Evolutionary conservation across 1,140 invertebrate species (phyloP).

Genomic region (Trachelipus rathkii): DNA sequence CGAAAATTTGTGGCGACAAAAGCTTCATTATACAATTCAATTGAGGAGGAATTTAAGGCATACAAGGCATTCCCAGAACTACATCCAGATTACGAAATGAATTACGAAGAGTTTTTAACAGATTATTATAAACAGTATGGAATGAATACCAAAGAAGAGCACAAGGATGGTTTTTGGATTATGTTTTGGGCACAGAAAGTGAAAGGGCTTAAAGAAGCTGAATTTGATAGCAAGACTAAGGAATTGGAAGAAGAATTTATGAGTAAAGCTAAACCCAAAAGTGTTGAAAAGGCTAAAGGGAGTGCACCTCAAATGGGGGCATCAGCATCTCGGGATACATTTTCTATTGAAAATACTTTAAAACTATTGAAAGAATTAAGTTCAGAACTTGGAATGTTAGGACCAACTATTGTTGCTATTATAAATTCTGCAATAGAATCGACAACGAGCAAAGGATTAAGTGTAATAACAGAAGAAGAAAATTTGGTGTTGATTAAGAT

Average conservation of each 20-base stretch:
- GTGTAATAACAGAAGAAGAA: not conserved
- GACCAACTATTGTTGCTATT: not conserved
- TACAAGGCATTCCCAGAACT: not conserved
- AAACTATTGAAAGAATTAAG: not conserved
- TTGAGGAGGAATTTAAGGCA: not conserved
- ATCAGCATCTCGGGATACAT: not conserved
- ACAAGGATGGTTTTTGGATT: not conserved
- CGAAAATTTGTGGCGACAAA: not conserved
- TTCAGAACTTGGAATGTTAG: not conserved
- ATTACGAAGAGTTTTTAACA: not conserved
- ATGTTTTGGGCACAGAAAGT: not conserved
- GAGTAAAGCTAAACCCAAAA: not conserved
- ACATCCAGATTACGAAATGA: not conserved
- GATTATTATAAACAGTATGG: not conserved
- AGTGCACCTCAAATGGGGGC: not conserved
- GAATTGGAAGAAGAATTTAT: not conserved
- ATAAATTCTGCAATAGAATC: not conserved
- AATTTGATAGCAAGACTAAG: not conserved
- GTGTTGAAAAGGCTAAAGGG: not conserved
- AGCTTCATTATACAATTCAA: not conserved
- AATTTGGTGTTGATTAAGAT: conserved; percentile 1
- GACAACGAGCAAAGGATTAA: not conserved
- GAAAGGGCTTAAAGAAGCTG: not conserved
- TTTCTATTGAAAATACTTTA: not conserved
- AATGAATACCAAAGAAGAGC: not conserved